A percentile compares a stretch with the other conserved stretches of the same genome.
phyloP scores from a whole-genome alignment of 2,797 vertebrate species.

The Chelon auratus region DNA sequence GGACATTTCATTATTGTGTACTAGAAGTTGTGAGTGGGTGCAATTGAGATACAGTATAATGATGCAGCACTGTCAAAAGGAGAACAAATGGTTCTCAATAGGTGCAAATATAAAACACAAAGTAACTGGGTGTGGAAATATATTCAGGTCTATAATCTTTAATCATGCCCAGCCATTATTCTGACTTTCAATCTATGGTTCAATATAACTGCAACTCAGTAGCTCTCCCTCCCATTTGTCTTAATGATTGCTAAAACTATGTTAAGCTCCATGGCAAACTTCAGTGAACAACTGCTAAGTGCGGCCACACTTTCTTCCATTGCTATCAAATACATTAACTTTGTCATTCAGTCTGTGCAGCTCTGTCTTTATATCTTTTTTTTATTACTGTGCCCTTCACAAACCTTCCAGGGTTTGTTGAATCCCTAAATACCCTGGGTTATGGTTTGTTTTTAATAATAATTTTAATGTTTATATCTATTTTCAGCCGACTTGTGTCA shows the following conservation, averaged over 20 bases:
- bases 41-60: neutral
- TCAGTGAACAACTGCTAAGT: neutral
- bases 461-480: too few species aligned
- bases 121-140: conserved; percentile 11
- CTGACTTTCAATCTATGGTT: neutral
- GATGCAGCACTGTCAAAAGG: neutral
- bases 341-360: neutral
- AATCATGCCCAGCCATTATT: neutral
- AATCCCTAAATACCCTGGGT: neutral
- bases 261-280: neutral
- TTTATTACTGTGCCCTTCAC: conserved; percentile 2
- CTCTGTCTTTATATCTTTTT: neutral
- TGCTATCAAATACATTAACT: neutral
- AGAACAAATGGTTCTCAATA: conserved; percentile 18
- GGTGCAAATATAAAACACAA: neutral
- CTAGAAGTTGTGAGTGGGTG: neutral
- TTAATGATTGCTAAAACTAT: conserved; percentile 2
- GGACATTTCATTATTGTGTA: conserved; percentile 6
- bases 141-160: neutral
- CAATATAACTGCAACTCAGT: neutral
- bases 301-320: neutral
- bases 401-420: neutral
- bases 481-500: neutral
- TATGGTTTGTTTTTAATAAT: neutral
- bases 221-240: neutral